Conservation (phyloP, 2,113 vertebrate genomes). For the Colius striatus region DNA sequence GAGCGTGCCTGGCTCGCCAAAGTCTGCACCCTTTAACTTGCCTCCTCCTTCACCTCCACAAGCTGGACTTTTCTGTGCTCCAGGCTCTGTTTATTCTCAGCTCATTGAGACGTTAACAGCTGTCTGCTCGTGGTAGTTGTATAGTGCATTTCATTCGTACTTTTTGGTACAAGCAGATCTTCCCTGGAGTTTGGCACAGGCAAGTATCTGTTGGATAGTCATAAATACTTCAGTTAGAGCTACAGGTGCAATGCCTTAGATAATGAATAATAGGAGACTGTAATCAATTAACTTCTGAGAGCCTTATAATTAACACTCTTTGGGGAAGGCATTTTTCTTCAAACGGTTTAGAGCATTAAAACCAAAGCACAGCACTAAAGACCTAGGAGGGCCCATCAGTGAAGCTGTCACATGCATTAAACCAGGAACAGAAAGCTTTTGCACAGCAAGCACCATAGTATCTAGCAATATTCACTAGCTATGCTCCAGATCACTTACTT, state of each 20-base stretch:
- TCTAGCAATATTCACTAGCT: background rate
- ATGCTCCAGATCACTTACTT: background rate
- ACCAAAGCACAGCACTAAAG: background rate
- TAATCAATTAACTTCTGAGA: conserved; percentile 20
- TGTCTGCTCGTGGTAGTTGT: background rate
- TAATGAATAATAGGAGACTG: background rate
- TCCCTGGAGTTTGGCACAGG: background rate
- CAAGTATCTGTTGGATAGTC: background rate
- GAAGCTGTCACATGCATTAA: background rate
- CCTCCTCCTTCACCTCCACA: background rate
- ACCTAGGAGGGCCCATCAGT: conserved; percentile 40
- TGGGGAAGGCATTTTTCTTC: conserved; percentile 2
- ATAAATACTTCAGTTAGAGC: background rate
- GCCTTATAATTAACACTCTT: conserved; percentile 24
- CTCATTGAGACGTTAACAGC: background rate
- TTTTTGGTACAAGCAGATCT: background rate
- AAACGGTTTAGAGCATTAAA: conserved; percentile 19
- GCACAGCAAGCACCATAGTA: background rate
- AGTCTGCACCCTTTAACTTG: background rate
- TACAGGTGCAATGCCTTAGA: conserved; percentile 3
- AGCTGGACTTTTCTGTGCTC: background rate
- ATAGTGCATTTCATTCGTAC: background rate
- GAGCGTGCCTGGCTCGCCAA: background rate
- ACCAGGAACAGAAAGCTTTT: background rate
- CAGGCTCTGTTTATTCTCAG: background rate